Percentiles rank a stretch among this genome's conserved stretches.
Evolutionary conservation across 2,113 vertebrate genomes (phyloP).

Genomic region (Camelus bactrianus): DNA sequence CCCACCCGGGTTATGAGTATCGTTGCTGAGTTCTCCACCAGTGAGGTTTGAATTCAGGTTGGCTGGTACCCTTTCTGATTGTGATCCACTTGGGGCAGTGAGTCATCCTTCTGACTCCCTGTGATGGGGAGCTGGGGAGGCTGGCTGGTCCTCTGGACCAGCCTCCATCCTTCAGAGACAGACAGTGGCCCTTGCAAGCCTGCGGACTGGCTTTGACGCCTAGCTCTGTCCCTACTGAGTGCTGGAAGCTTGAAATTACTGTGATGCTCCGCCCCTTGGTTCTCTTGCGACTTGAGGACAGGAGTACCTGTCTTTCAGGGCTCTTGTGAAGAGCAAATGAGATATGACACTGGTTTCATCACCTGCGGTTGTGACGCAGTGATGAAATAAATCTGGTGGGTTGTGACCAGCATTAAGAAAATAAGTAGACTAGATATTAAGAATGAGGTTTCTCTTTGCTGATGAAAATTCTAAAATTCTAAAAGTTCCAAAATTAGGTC

Average conservation of each 20-base stretch:
- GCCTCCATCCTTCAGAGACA: background rate
- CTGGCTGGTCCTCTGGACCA: background rate
- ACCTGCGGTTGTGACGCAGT: background rate
- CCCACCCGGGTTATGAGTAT: background rate
- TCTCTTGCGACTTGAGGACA: too few relatives aligned
- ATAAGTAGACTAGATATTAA: background rate
- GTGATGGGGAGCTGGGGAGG: background rate
- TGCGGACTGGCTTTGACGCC: background rate
- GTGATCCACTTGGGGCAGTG: background rate
- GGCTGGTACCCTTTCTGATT: background rate
- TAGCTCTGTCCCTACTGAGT: background rate
- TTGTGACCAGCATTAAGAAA: background rate
- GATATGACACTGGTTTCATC: background rate
- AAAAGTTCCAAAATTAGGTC: background rate
- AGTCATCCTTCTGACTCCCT: background rate
- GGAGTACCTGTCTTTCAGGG: background rate
- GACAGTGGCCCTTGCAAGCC: background rate
- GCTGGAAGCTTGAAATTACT: background rate
- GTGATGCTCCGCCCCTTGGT: accelerated
- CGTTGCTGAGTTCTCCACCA: background rate
- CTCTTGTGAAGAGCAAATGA: background rate
- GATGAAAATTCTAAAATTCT: background rate
- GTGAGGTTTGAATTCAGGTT: background rate
- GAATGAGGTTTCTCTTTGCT: background rate
- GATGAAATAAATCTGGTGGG: background rate